Evolutionary conservation across 1,140 invertebrate genomes (phyloP).

Genomic region (Penaeus chinensis): DNA sequence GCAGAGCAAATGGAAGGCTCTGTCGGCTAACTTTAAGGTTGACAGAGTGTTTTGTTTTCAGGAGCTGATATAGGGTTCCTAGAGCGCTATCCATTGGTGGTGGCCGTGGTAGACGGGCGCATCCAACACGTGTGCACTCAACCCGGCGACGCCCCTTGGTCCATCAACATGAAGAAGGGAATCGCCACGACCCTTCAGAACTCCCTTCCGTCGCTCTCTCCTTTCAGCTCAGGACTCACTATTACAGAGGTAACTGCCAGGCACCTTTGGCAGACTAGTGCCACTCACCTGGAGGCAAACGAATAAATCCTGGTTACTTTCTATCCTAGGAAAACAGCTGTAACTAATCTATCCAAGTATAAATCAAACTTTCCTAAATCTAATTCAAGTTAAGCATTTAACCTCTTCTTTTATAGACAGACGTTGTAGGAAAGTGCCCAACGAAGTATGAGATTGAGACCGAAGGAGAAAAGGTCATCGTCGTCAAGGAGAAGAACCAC

Average conservation of each 20-base stretch:
- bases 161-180: constrained; percentile 62
- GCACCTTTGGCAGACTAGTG: background rate
- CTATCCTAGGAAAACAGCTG: too few relatives aligned
- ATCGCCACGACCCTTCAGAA: constrained; percentile 55
- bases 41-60: too few relatives aligned
- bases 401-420: constrained; percentile 33
- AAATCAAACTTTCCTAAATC: background rate
- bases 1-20: too few relatives aligned
- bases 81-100: constrained; percentile 52
- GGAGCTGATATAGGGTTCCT: constrained; percentile 15
- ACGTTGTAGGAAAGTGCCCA: constrained; percentile 53
- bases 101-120: constrained; percentile 50
- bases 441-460: constrained; percentile 41
- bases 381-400: background rate
- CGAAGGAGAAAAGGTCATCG: constrained; percentile 25
- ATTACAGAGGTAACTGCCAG: constrained; percentile 39
- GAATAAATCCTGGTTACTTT: too few relatives aligned
- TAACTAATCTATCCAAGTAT: background rate
- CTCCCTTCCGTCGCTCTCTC: constrained; percentile 47
- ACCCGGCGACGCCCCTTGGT: constrained; percentile 43
- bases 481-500: constrained; percentile 52
- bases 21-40: too few relatives aligned
- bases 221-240: constrained; percentile 36
- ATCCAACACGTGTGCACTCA: constrained; percentile 56
- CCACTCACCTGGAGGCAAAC: too few relatives aligned